A percentile compares a stretch with the other conserved stretches of the same genome.
phyloP scores from a whole-genome alignment of 2,888 invertebrate species.

The Trichacis sp. region DNA sequence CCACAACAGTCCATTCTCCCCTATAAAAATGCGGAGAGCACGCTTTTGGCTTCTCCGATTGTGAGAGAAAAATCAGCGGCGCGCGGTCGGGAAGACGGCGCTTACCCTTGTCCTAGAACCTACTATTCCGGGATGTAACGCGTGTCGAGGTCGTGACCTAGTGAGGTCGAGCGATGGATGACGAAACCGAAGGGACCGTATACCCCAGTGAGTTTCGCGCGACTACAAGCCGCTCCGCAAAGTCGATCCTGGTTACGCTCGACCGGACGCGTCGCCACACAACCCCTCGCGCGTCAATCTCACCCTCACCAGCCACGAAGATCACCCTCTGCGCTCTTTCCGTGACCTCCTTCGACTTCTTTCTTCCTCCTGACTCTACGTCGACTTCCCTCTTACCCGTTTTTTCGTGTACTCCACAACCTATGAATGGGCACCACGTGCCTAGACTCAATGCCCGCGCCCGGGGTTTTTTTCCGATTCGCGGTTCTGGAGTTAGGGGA shows the following conservation, averaged over 20 bases:
- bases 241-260: slow-evolving; percentile 39
- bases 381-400: slow-evolving; percentile 41
- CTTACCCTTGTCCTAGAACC: slow-evolving; percentile 14
- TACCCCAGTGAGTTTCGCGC: slow-evolving; percentile 51
- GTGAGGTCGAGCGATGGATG: slow-evolving; percentile 37
- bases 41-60: too few relatives aligned
- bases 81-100: slow-evolving; percentile 10
- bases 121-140: slow-evolving; percentile 28
- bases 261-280: slow-evolving; percentile 25
- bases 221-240: too few relatives aligned
- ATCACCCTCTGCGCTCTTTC: slow-evolving; percentile 26
- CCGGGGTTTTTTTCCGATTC: too few relatives aligned
- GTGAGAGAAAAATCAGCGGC: too few relatives aligned
- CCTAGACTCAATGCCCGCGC: slow-evolving; percentile 36
- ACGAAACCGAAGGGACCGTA: slow-evolving; percentile 46
- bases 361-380: slow-evolving; percentile 43
- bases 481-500: too few relatives aligned
- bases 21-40: too few relatives aligned
- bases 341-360: slow-evolving; percentile 33
- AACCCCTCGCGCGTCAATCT: slow-evolving; percentile 46
- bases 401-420: slow-evolving; percentile 48
- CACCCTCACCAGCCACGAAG: slow-evolving; percentile 47
- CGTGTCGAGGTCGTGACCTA: slow-evolving; percentile 46
- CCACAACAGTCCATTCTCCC: too few relatives aligned
- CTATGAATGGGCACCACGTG: slow-evolving; percentile 63